A percentile compares a stretch with the other conserved stretches of the same genome.
Evolutionary conservation across 2,888 invertebrate species (phyloP).

Genomic region (Lordiphosa andalusiaca): DNA sequence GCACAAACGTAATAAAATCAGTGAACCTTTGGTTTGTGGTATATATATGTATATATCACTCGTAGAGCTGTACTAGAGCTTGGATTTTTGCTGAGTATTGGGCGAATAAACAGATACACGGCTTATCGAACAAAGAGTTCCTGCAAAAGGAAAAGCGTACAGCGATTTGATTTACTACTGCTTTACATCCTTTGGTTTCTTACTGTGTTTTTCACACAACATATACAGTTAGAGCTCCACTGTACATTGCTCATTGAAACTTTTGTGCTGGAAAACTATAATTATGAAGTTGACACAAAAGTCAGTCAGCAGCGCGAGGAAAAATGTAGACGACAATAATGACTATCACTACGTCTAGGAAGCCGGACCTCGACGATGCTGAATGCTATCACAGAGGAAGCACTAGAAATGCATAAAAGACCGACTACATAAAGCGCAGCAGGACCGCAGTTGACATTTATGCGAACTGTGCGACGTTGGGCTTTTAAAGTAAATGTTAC

Average conservation of each 20-base stretch:
- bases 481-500: constrained; percentile 32
- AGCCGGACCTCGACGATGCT: constrained; percentile 10
- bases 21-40: no score
- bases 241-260: constrained; percentile 49
- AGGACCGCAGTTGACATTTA: constrained; percentile 66
- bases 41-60: no score
- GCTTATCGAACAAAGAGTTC: no score
- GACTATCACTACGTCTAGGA: constrained; percentile 35
- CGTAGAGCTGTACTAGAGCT: no score
- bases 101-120: no score
- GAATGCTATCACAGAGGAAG: constrained; percentile 54
- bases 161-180: no score
- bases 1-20: no score
- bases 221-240: constrained; percentile 23
- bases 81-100: no score
- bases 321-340: constrained; percentile 62
- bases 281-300: constrained; percentile 74
- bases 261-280: constrained; percentile 57
- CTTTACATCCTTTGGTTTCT: no score
- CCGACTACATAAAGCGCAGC: constrained; percentile 64
- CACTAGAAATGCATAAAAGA: constrained; percentile 69
- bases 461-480: constrained; percentile 41
- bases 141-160: no score
- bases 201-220: no score
- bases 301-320: constrained; percentile 55